These are phyloP conservation scores for Varecia variegata DNA, from an alignment of 2,797 vertebrate species.

Conservation along the genomic window DNA sequence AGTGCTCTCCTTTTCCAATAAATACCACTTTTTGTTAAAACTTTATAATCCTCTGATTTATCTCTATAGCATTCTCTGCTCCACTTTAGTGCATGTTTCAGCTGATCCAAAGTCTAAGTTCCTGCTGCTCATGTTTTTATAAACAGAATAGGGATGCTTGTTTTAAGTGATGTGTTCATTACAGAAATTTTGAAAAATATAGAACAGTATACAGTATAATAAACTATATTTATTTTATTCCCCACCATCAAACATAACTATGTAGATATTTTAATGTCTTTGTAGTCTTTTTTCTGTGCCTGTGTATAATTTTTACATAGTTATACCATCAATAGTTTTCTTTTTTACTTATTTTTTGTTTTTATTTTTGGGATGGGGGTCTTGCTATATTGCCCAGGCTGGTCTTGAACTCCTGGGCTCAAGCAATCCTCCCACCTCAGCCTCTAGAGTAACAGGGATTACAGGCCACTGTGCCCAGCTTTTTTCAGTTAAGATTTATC, in stretches of 20 bases:
- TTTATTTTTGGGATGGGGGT: background rate
- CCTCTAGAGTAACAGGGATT: background rate
- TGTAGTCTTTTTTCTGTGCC: background rate
- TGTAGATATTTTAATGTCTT: background rate
- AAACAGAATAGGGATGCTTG: background rate
- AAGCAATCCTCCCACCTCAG: background rate
- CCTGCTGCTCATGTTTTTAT: background rate
- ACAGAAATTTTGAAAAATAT: background rate
- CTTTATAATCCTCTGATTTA: background rate
- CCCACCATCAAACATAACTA: background rate
- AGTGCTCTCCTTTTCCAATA: background rate
- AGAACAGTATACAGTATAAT: background rate
- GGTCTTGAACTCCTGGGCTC: background rate
- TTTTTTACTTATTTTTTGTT: background rate
- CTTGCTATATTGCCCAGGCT: background rate
- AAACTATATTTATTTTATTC: background rate
- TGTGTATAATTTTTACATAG: background rate
- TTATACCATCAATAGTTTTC: background rate
- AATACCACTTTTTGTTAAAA: background rate
- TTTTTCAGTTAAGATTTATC: background rate
- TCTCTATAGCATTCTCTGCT: background rate
- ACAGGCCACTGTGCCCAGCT: background rate
- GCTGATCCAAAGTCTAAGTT: background rate
- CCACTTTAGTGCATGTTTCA: background rate
- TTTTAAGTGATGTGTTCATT: background rate